Percentiles rank a stretch among this genome's conserved stretches.
Evolutionary conservation across 2,113 vertebrate species (phyloP).

Genomic region (Cyphomyrus plagiostoma): DNA sequence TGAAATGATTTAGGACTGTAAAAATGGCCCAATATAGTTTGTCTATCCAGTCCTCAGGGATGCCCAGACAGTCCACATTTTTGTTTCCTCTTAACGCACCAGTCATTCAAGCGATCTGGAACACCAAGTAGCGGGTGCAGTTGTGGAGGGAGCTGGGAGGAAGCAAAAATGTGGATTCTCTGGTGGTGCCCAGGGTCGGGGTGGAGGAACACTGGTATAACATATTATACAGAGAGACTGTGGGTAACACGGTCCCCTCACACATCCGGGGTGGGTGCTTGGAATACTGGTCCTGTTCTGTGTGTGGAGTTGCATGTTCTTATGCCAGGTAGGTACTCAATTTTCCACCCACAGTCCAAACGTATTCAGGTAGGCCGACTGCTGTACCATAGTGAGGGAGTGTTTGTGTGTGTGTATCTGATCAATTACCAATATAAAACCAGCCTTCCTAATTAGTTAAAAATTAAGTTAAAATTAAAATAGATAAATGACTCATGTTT

Average conservation of each 20-base stretch:
- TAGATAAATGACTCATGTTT: background rate
- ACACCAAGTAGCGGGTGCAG: background rate
- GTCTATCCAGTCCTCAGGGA: background rate
- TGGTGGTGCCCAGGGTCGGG: background rate
- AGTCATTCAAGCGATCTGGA: background rate
- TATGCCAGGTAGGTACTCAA: background rate
- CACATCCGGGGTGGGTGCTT: background rate
- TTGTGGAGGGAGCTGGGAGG: background rate
- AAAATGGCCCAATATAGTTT: background rate
- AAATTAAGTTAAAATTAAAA: too few relatives aligned
- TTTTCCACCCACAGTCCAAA: background rate
- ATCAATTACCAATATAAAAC: background rate
- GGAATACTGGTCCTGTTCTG: background rate
- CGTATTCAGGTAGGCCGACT: background rate
- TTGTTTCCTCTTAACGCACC: background rate
- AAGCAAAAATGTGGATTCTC: background rate
- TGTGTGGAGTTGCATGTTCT: background rate
- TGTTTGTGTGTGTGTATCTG: too few relatives aligned
- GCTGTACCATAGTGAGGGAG: background rate
- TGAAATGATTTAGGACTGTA: background rate
- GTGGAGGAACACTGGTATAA: background rate
- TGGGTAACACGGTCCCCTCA: background rate
- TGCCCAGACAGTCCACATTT: background rate
- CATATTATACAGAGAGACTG: background rate
- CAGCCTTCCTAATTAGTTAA: too few relatives aligned